Evolutionary conservation across 1,140 invertebrate genomes (phyloP).

Genomic region (Phthorimaea operculella): DNA sequence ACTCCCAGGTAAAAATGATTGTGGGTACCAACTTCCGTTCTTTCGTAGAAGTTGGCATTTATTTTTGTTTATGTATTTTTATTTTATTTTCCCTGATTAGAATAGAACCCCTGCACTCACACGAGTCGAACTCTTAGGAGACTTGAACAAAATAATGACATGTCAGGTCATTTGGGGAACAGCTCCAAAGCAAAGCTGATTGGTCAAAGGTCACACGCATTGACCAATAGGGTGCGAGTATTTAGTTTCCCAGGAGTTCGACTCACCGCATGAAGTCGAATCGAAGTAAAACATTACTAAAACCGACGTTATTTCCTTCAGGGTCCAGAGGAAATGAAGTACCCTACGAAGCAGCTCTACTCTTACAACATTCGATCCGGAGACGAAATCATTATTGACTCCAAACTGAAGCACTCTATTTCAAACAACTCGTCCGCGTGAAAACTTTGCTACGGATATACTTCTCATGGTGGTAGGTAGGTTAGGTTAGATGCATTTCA

Average conservation of each 20-base stretch:
- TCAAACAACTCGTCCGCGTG: constrained; percentile 47
- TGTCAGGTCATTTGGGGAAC: no score
- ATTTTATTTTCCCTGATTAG: constrained; percentile 3
- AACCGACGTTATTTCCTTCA: constrained; percentile 45
- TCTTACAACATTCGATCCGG: constrained; percentile 91
- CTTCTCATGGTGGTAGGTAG: not conserved
- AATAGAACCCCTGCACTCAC: constrained; percentile 3
- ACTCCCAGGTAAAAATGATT: constrained; percentile 54
- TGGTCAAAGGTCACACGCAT: no score
- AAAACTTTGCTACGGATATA: constrained; percentile 11
- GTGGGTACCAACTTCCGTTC: not conserved
- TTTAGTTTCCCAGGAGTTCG: no score
- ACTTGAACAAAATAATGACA: no score
- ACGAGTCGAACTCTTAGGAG: no score
- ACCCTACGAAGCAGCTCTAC: constrained; percentile 87
- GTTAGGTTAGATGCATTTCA: constrained; percentile 13
- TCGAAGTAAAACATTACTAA: no score
- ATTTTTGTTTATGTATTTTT: constrained; percentile 11
- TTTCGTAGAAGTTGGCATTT: constrained; percentile 6
- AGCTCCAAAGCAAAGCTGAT: no score
- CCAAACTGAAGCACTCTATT: constrained; percentile 68
- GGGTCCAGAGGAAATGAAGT: constrained; percentile 89
- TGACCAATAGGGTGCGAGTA: no score
- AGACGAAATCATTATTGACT: constrained; percentile 91
- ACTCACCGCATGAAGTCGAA: no score